phyloP scores from a whole-genome alignment of 2,888 invertebrate species.

The Steromphala cineraria region DNA sequence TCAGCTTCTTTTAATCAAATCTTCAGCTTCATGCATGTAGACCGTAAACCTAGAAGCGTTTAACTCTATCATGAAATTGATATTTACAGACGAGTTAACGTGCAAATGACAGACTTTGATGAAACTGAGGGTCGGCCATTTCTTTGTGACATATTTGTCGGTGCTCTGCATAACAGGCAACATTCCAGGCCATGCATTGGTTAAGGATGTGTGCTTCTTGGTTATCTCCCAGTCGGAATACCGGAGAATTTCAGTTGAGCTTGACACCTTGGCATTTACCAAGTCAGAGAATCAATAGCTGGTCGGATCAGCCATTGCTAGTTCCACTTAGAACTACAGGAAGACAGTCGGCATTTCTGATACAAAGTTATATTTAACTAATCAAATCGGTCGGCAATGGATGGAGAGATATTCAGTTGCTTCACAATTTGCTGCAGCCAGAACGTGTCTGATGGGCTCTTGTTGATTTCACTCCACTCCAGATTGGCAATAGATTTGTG shows the following conservation, averaged over 20 bases:
- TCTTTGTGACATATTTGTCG: background rate
- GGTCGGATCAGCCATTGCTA: background rate
- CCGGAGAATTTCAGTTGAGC: background rate
- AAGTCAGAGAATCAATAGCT: background rate
- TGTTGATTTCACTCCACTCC: too few species aligned
- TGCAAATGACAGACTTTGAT: too few species aligned
- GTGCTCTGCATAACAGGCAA: background rate
- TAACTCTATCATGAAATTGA: too few species aligned
- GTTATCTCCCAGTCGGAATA: background rate
- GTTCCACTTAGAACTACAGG: slow-evolving; percentile 13
- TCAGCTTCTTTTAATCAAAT: too few species aligned
- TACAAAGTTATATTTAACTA: slow-evolving; percentile 13
- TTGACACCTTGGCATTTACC: background rate
- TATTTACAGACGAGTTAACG: too few species aligned
- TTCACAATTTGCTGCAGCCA: too few species aligned
- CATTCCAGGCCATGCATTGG: background rate
- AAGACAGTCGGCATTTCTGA: background rate
- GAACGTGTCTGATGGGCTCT: too few species aligned
- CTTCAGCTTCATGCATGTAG: too few species aligned
- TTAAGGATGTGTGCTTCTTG: background rate
- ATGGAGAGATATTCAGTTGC: background rate
- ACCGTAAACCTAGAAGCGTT: too few species aligned
- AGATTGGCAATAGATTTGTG: too few species aligned
- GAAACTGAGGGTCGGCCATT: background rate
- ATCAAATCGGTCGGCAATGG: background rate